phyloP scores from a whole-genome alignment of 2,113 vertebrate genomes.

The Macquaria australasica region DNA sequence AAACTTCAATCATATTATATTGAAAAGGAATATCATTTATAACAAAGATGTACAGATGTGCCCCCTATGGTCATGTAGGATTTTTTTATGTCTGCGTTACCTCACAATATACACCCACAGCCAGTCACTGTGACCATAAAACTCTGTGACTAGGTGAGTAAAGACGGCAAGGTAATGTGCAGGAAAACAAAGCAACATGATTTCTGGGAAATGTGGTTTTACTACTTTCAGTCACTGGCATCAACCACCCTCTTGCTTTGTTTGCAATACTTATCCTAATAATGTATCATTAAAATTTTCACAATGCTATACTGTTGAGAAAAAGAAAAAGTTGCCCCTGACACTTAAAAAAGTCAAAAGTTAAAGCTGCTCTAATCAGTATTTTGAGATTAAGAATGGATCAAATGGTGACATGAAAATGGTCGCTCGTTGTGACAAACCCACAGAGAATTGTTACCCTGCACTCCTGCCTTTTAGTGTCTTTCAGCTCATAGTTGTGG shows the following conservation, averaged over 20 bases:
- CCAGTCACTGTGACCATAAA: neutral
- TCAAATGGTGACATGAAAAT: neutral
- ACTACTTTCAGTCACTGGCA: slow-evolving; percentile 10
- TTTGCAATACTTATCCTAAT: no score
- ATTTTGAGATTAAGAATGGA: neutral
- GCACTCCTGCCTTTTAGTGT: no score
- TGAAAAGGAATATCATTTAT: neutral
- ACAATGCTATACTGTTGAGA: no score
- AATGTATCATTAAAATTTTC: no score
- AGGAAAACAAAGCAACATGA: neutral
- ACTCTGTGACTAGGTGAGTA: neutral
- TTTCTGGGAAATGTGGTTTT: slow-evolving; percentile 5
- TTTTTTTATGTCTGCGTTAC: no score
- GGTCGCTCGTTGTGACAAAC: neutral
- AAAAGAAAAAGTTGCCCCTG: no score
- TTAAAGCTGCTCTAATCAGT: slow-evolving; percentile 4
- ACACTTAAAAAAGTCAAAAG: neutral
- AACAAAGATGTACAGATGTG: neutral
- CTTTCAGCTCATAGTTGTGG: no score
- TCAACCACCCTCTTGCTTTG: neutral
- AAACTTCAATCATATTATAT: neutral
- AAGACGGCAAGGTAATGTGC: neutral
- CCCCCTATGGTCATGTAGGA: neutral
- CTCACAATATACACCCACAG: no score
- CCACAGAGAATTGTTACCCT: neutral